Conservation (phyloP, 2,113 vertebrate species). For the Ellobius talpinus region DNA sequence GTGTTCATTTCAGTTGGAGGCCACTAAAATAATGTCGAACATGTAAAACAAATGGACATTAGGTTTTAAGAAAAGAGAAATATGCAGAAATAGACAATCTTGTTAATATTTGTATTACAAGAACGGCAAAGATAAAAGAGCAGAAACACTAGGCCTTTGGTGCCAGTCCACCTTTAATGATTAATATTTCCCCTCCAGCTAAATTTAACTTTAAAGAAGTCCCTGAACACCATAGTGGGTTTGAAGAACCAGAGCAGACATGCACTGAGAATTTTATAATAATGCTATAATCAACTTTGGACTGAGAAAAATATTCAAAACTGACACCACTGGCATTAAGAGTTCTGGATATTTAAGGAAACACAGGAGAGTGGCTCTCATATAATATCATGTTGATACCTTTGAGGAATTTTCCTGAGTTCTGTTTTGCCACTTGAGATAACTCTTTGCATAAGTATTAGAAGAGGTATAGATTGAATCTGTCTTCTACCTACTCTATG, state of each 20-base stretch:
- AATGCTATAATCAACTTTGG: constrained; percentile 71
- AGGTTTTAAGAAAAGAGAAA: constrained; percentile 29
- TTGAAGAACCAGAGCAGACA: constrained; percentile 67
- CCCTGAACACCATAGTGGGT: constrained; percentile 38
- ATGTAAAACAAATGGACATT: background rate
- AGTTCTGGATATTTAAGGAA: constrained; percentile 55
- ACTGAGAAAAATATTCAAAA: constrained; percentile 72
- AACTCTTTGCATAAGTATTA: constrained; percentile 41
- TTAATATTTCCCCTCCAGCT: constrained; percentile 80
- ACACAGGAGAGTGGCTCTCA: background rate
- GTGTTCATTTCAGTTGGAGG: constrained; percentile 38
- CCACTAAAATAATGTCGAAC: constrained; percentile 29
- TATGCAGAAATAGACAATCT: constrained; percentile 57
- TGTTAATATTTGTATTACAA: constrained; percentile 73
- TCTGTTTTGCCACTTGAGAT: background rate
- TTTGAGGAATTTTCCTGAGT: constrained; percentile 66
- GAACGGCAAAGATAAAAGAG: constrained; percentile 75
- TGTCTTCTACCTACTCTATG: background rate
- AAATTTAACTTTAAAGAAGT: constrained; percentile 82
- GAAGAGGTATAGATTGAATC: background rate
- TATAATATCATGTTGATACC: constrained; percentile 45
- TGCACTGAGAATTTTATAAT: constrained; percentile 72
- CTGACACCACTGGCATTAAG: constrained; percentile 42
- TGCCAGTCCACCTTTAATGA: constrained; percentile 77
- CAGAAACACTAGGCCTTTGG: constrained; percentile 67